These are phyloP conservation scores for Heliornis fulica DNA, from an alignment of 2,113 vertebrate species.

Conservation along the genomic window DNA sequence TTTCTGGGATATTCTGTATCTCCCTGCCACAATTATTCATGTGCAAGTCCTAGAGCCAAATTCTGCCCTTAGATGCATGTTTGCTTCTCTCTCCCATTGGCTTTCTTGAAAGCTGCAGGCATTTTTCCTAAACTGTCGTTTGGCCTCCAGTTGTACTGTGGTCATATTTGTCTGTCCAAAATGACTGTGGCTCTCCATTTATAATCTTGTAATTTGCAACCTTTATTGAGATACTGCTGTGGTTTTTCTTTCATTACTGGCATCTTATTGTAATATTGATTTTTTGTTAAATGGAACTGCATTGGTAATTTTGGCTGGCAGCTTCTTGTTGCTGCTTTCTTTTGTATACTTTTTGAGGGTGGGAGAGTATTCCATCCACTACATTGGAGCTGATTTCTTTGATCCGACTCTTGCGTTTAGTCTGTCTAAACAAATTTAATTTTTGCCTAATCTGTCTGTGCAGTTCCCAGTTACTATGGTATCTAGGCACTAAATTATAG, in stretches of 20 bases:
- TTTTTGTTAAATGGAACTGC: conserved; percentile 59
- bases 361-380: neutral
- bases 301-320: conserved; percentile 57
- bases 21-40: conserved; percentile 5
- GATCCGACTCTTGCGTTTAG: neutral
- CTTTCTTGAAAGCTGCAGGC: conserved; percentile 35
- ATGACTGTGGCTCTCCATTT: conserved; percentile 54
- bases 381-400: conserved; percentile 12
- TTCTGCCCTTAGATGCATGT: neutral
- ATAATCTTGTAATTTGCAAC: conserved; percentile 64
- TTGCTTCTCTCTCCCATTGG: conserved; percentile 48
- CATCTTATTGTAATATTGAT: conserved; percentile 65
- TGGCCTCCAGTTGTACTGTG: conserved; percentile 39
- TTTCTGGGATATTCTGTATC: conserved; percentile 16
- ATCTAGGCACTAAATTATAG: conserved; percentile 38
- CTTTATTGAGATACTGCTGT: conserved; percentile 53
- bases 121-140: conserved; percentile 27
- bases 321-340: conserved; percentile 32
- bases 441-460: conserved; percentile 35
- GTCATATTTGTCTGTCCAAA: conserved; percentile 54
- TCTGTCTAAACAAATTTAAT: conserved; percentile 38
- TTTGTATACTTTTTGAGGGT: conserved; percentile 5
- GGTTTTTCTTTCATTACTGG: conserved; percentile 57
- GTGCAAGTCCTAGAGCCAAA: conserved; percentile 1
- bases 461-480: conserved; percentile 22